Evolutionary conservation across 2,888 invertebrate species (phyloP), one percentile per base, ranked within the genome.

Genomic region (Andricus quercusramuli): DNA sequence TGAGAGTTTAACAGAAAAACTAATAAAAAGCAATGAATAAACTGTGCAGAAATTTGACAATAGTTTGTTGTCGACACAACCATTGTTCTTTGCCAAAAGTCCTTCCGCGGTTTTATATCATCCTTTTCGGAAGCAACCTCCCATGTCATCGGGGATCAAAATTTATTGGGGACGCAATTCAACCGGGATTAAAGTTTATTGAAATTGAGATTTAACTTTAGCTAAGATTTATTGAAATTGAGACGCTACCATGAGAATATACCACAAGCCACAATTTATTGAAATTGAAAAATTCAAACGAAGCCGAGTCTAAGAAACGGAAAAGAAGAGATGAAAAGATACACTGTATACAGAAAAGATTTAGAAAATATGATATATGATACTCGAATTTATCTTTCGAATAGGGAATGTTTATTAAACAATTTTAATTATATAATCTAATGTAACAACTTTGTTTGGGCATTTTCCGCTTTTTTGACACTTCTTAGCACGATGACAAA

Each of bases 201-300:
- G 82, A 83, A 83, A 83, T 83, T 80, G 79, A 79, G 79, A 79
- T 82, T 78, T 81, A 77, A 67, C 70, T 59, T 67, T 44, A 17
- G 70, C 51, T 70, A 78, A 83, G 80, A 81, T 83, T 83, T 83
- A 83, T 81, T 79, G 62, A 78, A 78, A 78, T 81, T 81, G 67
- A 76, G 68, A 79, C 76, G 78, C 78, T 81, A 79, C 67, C 56
- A 29, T 62, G 81, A 22, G 65, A 78, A 81, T 83, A 76, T 76
- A 83, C 74, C 62, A 29, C 67, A 44, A 70, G 20, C 22, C 68
- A 15, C 80, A 80, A 83, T 80, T 79, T 79, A 80, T 83, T 79
- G 51, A 70, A 70, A 70, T 70, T 70, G 70, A 47, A 70, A 70
- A 70, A 70, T 29, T 70, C 70, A 29, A 56, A 70, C 29, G 51